Percentiles rank a stretch among this genome's conserved stretches.
Evolutionary conservation across 1,140 invertebrate species (phyloP).

Genomic region (Drosophila elegans): DNA sequence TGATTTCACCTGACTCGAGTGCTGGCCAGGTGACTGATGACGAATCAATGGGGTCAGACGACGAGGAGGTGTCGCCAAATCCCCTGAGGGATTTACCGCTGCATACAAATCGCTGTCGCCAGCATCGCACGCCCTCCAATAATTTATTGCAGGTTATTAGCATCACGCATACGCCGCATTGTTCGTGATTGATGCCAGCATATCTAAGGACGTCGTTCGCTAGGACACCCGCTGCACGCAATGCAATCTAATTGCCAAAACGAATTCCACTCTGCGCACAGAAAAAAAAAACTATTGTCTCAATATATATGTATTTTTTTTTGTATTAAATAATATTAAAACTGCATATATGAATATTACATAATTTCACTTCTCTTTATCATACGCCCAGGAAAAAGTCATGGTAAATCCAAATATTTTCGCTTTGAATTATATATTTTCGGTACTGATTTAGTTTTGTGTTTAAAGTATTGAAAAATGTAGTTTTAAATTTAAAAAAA

Average conservation of each 20-base stretch:
- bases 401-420: too few relatives aligned
- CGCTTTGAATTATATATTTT: too few relatives aligned
- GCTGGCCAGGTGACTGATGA: constrained; percentile 25
- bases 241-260: constrained; percentile 40
- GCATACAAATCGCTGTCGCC: constrained; percentile 32
- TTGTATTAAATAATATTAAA: too few relatives aligned
- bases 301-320: too few relatives aligned
- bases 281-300: neutral
- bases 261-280: constrained; percentile 1
- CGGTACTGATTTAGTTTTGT: too few relatives aligned
- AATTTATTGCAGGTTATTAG: constrained; percentile 61
- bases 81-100: constrained; percentile 2
- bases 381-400: too few relatives aligned
- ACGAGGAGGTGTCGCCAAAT: constrained; percentile 2
- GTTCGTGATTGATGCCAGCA: constrained; percentile 50
- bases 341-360: too few relatives aligned
- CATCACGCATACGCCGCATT: constrained; percentile 56
- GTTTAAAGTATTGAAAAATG: too few relatives aligned
- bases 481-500: too few relatives aligned
- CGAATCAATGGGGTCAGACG: constrained; percentile 24
- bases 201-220: constrained; percentile 22
- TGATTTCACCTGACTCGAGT: neutral
- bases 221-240: neutral
- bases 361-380: too few relatives aligned
- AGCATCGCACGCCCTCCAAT: constrained; percentile 33